Conservation (phyloP, 2,113 vertebrate species). For the Nyctibius bracteatus region DNA sequence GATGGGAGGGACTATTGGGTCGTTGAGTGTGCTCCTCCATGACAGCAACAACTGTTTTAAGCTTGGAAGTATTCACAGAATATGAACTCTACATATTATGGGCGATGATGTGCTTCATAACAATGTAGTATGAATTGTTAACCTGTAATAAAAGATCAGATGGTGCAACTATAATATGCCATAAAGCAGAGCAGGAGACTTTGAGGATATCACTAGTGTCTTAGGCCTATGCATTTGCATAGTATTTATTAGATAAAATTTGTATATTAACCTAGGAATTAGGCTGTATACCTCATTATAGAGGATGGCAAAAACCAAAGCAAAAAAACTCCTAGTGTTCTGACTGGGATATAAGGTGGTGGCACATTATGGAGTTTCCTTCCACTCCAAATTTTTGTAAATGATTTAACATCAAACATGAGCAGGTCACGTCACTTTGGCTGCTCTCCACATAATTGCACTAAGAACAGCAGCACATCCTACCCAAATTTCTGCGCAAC, state of each 20-base stretch:
- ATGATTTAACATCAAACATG: neutral
- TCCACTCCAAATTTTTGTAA: neutral
- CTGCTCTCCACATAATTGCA: neutral
- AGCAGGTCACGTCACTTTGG: neutral
- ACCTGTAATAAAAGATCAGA: neutral
- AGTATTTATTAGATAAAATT: neutral
- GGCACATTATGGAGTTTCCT: neutral
- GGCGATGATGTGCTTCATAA: neutral
- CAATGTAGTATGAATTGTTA: neutral
- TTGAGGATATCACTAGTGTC: neutral
- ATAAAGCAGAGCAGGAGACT: neutral
- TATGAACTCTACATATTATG: neutral
- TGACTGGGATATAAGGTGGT: fast-evolving
- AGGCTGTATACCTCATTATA: neutral
- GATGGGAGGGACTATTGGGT: neutral
- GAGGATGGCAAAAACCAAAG: neutral
- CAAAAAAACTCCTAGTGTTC: neutral
- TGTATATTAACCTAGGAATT: neutral
- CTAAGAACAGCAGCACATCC: neutral
- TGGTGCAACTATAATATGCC: neutral
- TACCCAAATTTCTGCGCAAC: neutral
- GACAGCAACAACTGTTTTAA: neutral
- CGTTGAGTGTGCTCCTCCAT: neutral
- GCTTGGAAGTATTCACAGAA: neutral
- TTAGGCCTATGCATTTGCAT: neutral